A percentile compares a stretch with the other conserved stretches of the same genome.
phyloP scores from a whole-genome alignment of 2,797 vertebrate genomes.

The Spinibarbus caldwelli region DNA sequence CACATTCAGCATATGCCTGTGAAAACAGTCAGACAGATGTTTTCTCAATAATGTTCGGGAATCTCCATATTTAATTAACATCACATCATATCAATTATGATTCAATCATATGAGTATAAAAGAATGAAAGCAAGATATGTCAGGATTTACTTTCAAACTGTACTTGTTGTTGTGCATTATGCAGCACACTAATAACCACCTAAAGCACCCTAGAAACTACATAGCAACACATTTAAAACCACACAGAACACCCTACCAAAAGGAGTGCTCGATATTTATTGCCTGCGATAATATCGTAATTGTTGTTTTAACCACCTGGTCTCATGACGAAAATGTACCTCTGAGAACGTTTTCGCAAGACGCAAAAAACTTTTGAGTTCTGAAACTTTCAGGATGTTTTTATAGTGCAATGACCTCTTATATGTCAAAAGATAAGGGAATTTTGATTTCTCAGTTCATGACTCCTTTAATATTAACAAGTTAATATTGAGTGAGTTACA shows the following conservation, averaged over 20 bases:
- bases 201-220: neutral
- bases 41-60: neutral
- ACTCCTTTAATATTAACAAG: too few species aligned
- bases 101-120: neutral
- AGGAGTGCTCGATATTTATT: too few species aligned
- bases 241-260: neutral
- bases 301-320: neutral
- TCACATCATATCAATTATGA: neutral
- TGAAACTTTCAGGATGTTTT: too few species aligned
- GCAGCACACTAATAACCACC: neutral
- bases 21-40: conserved; percentile 23
- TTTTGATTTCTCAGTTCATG: too few species aligned
- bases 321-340: too few species aligned
- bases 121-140: neutral
- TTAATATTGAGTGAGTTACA: neutral
- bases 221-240: neutral
- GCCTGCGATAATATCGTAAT: neutral
- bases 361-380: too few species aligned
- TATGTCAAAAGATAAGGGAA: too few species aligned
- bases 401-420: too few species aligned
- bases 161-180: neutral
- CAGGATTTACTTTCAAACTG: neutral
- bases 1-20: conserved; percentile 92
- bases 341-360: too few species aligned
- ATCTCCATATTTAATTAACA: neutral